Evolutionary conservation across 2,888 invertebrate genomes (phyloP), one percentile per base, ranked within the genome.

Genomic region (Melikaiella ostensackeni): DNA sequence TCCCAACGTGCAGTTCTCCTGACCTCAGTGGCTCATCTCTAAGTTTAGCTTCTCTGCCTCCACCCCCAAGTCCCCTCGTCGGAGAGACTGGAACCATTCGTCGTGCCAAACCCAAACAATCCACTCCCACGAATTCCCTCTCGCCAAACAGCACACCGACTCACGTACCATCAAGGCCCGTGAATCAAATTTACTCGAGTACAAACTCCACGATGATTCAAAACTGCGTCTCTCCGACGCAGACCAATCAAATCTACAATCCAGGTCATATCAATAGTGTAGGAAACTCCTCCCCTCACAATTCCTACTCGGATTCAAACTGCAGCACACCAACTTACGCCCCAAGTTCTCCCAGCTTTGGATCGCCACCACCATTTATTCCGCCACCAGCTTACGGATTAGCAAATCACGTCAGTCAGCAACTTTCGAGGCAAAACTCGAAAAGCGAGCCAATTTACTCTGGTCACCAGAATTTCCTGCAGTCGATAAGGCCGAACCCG

Each of bases 21-120:
- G 95, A 95, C 79, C 91, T 95, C 11, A 93, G 94, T 16, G 96
- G 96, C 6, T 96, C 96, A 8, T 95, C 95, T 86, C 91, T 96
- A 42, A 95, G 94, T 66, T 88, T 95, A 79, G 94, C 93, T 85
- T 96, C 96, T 62, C 91, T 96, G 57, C 96, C 96, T 9, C 96
- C 96, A 11, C 96, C 96, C 1, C 96, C 96, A 2, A 93, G 94
- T 19, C 93, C 92, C 84, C 92, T 93, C 82, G 89, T 90, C 30
- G 92, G 93, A 7, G 91, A 91, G 77, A 91, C 91, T 4, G 92
- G 92, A 38, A 93, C 92, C 11, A 91, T 93, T 63, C 89, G 92
- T 74, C 91, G 92, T 24, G 89, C 91, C 59, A 89, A 92, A 75
- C 92, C 92, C 55, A 92, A 92, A 57, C 88, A 90, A 21, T 82